Conservation (phyloP, 2,888 invertebrate genomes). For the Torymus tubicola region DNA sequence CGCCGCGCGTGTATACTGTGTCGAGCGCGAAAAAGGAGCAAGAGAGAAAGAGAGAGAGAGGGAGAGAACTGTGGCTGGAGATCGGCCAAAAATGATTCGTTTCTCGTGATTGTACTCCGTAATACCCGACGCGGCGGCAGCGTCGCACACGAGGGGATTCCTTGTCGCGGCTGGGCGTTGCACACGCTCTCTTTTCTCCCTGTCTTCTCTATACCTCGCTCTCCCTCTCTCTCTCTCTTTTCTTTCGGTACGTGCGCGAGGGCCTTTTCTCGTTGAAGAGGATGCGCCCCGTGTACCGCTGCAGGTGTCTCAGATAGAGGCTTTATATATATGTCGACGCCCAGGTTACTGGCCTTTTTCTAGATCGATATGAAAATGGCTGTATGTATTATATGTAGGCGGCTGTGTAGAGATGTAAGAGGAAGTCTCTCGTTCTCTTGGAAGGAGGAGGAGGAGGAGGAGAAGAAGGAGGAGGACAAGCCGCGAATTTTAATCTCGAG, state of each 20-base stretch:
- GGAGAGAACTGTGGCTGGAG: slow-evolving; percentile 43
- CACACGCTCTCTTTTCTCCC: background rate
- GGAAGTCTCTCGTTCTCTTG: background rate
- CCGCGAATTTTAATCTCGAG: slow-evolving; percentile 53
- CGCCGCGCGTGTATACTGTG: slow-evolving; percentile 5
- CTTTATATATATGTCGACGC: background rate
- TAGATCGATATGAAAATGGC: slow-evolving; percentile 40
- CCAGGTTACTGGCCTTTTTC: background rate
- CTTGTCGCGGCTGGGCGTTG: background rate
- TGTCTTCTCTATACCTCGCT: slow-evolving; percentile 1
- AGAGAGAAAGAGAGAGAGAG: background rate
- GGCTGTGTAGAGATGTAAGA: no score
- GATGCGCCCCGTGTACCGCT: background rate
- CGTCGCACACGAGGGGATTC: slow-evolving; percentile 10
- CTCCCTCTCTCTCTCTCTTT: slow-evolving; percentile 5
- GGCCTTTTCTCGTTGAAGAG: background rate
- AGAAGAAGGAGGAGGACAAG: slow-evolving; percentile 13
- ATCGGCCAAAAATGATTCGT: slow-evolving; percentile 59
- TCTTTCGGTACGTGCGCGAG: slow-evolving; percentile 25
- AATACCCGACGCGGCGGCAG: slow-evolving; percentile 24
- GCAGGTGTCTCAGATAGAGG: slow-evolving; percentile 1
- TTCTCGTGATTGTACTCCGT: slow-evolving; percentile 58
- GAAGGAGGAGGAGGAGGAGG: slow-evolving; percentile 1
- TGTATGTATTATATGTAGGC: background rate
- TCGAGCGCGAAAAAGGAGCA: background rate